Conservation (phyloP, 2,797 vertebrate species). For the Argyrosomus regius region DNA sequence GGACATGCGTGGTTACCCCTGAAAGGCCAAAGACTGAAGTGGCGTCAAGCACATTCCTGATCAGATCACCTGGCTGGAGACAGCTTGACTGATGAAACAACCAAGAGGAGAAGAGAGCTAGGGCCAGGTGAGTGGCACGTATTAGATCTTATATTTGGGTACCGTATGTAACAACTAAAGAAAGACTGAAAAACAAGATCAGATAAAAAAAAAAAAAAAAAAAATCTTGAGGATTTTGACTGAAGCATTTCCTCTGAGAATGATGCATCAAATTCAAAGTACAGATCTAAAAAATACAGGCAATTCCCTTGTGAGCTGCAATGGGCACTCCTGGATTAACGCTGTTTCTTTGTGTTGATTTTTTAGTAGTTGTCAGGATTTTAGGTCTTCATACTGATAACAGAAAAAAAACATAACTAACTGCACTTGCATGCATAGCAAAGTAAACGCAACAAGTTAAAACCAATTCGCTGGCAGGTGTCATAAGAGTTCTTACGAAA, state of each 20-base stretch:
- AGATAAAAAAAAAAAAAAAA: neutral
- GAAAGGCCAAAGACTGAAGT: conserved; percentile 63
- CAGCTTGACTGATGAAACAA: conserved; percentile 1
- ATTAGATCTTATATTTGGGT: neutral
- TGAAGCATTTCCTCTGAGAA: neutral
- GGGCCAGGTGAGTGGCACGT: neutral
- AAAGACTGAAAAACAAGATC: neutral
- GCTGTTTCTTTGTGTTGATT: neutral
- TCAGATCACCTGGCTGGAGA: conserved; percentile 53
- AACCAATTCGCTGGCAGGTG: neutral
- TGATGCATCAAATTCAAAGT: neutral
- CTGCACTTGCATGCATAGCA: neutral
- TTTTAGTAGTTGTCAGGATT: neutral
- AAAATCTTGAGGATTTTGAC: neutral
- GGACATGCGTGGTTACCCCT: conserved; percentile 65
- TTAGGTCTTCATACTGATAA: neutral
- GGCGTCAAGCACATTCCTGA: conserved; percentile 58
- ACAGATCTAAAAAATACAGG: neutral
- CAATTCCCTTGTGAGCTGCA: neutral
- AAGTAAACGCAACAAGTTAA: neutral
- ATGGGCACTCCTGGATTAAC: neutral
- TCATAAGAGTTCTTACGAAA: neutral
- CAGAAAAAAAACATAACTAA: neutral
- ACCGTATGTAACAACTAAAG: neutral
- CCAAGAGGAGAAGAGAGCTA: neutral